Evolutionary conservation across 2,888 invertebrate species (phyloP).

Genomic region (Oxyscelio sp.): DNA sequence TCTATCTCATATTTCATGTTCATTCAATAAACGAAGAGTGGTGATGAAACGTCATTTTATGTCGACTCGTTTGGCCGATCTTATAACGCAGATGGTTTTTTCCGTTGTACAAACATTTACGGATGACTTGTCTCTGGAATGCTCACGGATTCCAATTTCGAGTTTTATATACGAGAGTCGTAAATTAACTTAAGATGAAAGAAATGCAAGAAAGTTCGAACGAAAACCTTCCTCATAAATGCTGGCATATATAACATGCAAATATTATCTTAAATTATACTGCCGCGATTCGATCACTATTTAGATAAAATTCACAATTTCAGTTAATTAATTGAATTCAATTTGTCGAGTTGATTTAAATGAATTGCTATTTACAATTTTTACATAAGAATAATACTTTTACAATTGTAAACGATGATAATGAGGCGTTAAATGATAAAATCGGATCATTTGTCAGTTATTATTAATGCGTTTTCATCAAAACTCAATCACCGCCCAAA

Average conservation of each 20-base stretch:
- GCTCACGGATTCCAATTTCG: constrained; percentile 24
- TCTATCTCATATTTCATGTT: neutral
- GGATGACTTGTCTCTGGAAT: constrained; percentile 14
- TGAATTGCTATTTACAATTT: no score
- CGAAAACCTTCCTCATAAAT: constrained; percentile 19
- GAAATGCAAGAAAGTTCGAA: constrained; percentile 29
- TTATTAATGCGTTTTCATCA: no score
- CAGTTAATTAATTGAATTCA: no score
- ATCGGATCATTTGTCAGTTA: no score
- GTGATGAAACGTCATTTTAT: neutral
- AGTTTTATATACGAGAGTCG: constrained; percentile 25
- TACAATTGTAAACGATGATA: no score
- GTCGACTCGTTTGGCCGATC: neutral
- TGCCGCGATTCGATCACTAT: neutral
- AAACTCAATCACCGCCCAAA: no score
- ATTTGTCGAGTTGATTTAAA: no score
- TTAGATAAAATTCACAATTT: constrained; percentile 6
- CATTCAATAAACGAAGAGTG: neutral
- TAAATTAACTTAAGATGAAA: constrained; percentile 35
- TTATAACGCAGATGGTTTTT: constrained; percentile 13
- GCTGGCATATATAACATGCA: constrained; percentile 5
- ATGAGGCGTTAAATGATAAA: no score
- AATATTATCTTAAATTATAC: constrained; percentile 19
- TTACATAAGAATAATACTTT: no score
- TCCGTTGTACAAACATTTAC: constrained; percentile 11